Base-by-base conservation (phyloP, 2,888 invertebrate species). In the Eilema depressum region DNA sequence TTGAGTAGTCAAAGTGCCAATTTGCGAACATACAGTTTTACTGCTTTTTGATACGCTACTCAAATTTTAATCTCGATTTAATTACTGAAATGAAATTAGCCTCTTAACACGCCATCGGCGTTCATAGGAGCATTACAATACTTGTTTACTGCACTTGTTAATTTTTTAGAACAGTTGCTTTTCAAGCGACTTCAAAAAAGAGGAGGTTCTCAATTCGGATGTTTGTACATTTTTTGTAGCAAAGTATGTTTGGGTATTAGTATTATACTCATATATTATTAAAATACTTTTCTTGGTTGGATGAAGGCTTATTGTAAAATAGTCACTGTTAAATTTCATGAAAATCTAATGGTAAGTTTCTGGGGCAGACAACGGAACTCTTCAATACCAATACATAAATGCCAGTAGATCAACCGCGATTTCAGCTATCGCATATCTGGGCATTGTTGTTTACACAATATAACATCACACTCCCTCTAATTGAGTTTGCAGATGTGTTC, bases 31-130 rank as follows among this genome's bases (percentile, higher is more conserved):
- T 81, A 82, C 81, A 82, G 75, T 90, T 93, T 93, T 92, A 94
- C 85, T 87, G 91, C 86, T 86, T 91, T 86, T 87, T 92, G 92
- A 91, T 88, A 93, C 93, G 93, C 91, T 90, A 88, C 85, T 92
- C 89, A 92, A 91, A 89, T 82, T 93, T 93, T 93, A 93, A 94
- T 94, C 93, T 90, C 82, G 86, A 86, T 93, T 92, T 92, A 90
- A 94, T 92, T 91, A 91, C 82, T 75, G 85, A 86, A 87, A 86
- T 88, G 87, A 86, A 88, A 90, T 86, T 82, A 83, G 86, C 82
- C 83, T 83, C 83, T 84, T 86, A 86, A 87, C 86, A 84, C 78
- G 81, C 81, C 75, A 83, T 85, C 75, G 77, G 74, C 75, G 66
- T 80, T 82, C 78, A 84, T 74, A 70, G 69, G 70, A 79, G 77